Evolutionary conservation across 1,140 invertebrate genomes (phyloP).

Genomic region (Drosophila nebulosa): DNA sequence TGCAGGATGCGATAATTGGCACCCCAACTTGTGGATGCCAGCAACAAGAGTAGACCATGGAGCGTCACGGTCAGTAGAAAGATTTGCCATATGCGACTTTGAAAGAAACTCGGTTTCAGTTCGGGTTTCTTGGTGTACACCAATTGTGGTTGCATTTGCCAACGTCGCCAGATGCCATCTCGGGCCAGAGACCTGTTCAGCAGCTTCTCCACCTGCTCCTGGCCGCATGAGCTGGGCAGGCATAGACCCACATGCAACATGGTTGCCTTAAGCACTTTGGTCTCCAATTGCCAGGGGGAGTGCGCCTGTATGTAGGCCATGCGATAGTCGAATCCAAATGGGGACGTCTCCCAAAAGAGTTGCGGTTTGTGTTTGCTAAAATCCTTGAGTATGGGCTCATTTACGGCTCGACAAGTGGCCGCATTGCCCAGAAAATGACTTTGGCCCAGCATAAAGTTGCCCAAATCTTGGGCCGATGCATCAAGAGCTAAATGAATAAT

Average conservation of each 20-base stretch:
- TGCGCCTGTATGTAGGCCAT: constrained; percentile 41
- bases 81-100: not conserved
- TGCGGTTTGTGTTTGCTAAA: not conserved
- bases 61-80: not conserved
- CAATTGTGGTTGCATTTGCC: constrained; percentile 27
- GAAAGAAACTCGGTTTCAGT: not conserved
- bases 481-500: constrained; percentile 34
- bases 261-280: not conserved
- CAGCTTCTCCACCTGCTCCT: constrained; percentile 25
- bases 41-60: not conserved
- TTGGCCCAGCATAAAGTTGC: constrained; percentile 40
- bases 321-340: constrained; percentile 31
- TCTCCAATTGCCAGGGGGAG: constrained; percentile 14
- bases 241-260: constrained; percentile 50
- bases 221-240: constrained; percentile 37
- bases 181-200: not conserved
- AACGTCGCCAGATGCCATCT: not conserved
- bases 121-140: constrained; percentile 23
- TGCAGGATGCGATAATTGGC: not conserved
- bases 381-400: constrained; percentile 3
- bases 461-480: constrained; percentile 38
- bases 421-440: constrained; percentile 47
- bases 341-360: constrained; percentile 9
- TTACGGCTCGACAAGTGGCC: constrained; percentile 27
- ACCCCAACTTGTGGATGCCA: not conserved